Evolutionary conservation across 2,797 vertebrate genomes (phyloP).

Genomic region (Lepidocolaptes lacrymiger): DNA sequence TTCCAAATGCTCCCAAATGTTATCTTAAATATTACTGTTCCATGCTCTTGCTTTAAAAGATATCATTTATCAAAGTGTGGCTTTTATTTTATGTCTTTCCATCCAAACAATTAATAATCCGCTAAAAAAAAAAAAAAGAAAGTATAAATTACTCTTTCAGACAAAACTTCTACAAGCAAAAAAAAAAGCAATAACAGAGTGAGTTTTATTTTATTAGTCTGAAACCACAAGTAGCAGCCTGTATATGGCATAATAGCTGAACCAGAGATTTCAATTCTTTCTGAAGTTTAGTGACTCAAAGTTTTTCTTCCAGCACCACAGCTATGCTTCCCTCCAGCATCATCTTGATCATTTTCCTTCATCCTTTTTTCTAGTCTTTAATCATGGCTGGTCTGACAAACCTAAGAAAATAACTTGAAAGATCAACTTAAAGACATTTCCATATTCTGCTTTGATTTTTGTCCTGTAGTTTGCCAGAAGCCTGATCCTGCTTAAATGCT

Average conservation of each 20-base stretch:
- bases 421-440: not conserved
- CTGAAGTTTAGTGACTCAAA: not conserved
- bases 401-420: not conserved
- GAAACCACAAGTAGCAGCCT: not conserved
- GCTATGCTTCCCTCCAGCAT: not conserved
- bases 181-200: not conserved
- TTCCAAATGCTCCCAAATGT: not conserved
- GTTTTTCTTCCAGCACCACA: not conserved
- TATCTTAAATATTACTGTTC: not conserved
- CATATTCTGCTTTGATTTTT: not conserved
- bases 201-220: conserved; percentile 13
- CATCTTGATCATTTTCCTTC: not conserved
- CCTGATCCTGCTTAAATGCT: not conserved
- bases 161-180: not conserved
- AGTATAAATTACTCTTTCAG: not conserved
- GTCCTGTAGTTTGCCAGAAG: not conserved
- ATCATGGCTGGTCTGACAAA: not conserved
- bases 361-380: not conserved
- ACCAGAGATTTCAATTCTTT: not conserved
- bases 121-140: not conserved
- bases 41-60: not conserved
- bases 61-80: not conserved
- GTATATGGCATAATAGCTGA: not conserved
- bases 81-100: conserved; percentile 4
- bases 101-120: not conserved